Base-by-base conservation (phyloP, 2,113 vertebrate species). In the Machaerirhynchus nigripectus region DNA sequence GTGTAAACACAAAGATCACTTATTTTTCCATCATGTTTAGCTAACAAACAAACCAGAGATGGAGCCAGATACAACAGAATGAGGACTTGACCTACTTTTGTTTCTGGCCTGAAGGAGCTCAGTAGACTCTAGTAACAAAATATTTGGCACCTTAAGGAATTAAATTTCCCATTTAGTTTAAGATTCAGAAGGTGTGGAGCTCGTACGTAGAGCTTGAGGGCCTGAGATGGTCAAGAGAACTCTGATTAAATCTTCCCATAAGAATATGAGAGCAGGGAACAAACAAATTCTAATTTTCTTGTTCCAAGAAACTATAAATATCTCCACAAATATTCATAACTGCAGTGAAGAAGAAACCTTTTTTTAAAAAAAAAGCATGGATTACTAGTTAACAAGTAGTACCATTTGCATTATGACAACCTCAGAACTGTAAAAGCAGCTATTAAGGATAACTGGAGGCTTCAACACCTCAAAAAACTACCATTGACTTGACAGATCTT, bases 51-150 rank as follows among this genome's bases (percentile, higher is more conserved):
- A 84, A 65, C 61, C 35, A 61, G 80, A 95, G 71, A 84, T 84
- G 50, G 53, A 91, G 89, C 78, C 90, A 97, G 71, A 79, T 91
- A 87, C 68, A 87, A 31, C 73, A 81, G 83, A 84, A 87, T 23
- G 40, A 89, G 65, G 37, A 64, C 47, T 64, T 87, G 84, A 96
- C 94, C 91, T 89, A 75, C 35, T 97, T 96, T 68, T 81, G 27
- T 74, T 94, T 74, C 59, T 81, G 78, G 71, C 75, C 67, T 69
- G 69, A 84, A 87, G 53, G 23, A 74, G 31, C 60, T 61, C 60
- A 78, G 35, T 30, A 84, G 17, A 35, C 31, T 76, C 17, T 23
- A 83, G 35, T 17, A 78, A 56, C n/a, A 75, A 81, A 83, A 44
- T 63, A 65, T 77, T 75, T 89, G n/a, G 52, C 55, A 90, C 64